Base-by-base conservation (phyloP, 2,888 invertebrate genomes). In the Meganola albula region DNA sequence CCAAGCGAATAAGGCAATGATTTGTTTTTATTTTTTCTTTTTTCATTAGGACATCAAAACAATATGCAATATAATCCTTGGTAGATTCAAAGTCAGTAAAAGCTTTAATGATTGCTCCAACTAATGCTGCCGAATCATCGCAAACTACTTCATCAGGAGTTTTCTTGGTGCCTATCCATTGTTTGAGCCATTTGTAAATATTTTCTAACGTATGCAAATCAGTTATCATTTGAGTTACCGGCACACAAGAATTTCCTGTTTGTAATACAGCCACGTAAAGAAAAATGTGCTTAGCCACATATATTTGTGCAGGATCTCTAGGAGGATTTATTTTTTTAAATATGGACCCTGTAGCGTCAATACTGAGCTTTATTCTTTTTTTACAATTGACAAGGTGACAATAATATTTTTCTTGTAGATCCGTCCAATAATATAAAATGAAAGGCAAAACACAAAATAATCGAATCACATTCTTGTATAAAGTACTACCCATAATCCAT, bases 51-150 rank as follows among this genome's bases (percentile, higher is more conserved):
- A 14, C 27, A 24, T 13, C 13, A 12, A 16, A 26, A 34, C 12
- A 25, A 29, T 29, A 16, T 10, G 20, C 10, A 7, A 35, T 10
- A 22, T 35, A 35, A 23, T 30, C 35, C 23, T 26, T 30, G 2
- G 34, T 34, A 5, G 28, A 20, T 5, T 34, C 24, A 18, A 9
- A 29, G 10, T 10, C n/a, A 4, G 34, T 28, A 8, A 34, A 28
- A 9, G 38, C 30, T 20, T 34, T 33, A 18, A 38, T 22, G 0
- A 24, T 14, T 24, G 38, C 38, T 30, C 38, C 38, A 13, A 33
- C 30, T 18, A 37, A 10, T 1, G 37, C 37, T 7, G 27, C 12
- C 5, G 33, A 33, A 13, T 38, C 30, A 27, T 38, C 38, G 2
- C 30, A 4, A 8, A 31, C 21, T 4, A 38, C 30, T 9, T 35